Evolutionary conservation across 2,888 invertebrate genomes (phyloP).

Genomic region (Litoditis marina): DNA sequence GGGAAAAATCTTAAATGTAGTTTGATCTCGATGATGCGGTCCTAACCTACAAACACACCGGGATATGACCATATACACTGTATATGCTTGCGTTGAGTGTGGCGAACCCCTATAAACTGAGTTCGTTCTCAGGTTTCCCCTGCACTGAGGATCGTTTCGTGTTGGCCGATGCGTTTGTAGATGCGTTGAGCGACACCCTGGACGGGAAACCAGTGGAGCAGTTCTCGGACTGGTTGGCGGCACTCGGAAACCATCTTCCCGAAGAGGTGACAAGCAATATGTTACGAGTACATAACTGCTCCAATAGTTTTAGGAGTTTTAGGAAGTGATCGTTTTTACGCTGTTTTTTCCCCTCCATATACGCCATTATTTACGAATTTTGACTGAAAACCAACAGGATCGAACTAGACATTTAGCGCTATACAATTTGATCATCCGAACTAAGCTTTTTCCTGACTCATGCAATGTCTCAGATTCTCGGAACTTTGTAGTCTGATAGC

Average conservation of each 20-base stretch:
- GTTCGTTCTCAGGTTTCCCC: slow-evolving; percentile 32
- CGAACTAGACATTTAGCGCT: too few species aligned
- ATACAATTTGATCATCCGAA: too few species aligned
- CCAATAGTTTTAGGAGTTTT: neutral
- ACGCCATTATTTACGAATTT: too few species aligned
- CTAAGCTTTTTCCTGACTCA: too few species aligned
- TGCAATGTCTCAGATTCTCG: too few species aligned
- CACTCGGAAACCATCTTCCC: slow-evolving; percentile 19
- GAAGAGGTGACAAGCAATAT: slow-evolving; percentile 2
- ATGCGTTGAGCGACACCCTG: slow-evolving; percentile 38
- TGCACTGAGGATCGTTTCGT: slow-evolving; percentile 34
- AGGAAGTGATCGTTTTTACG: neutral
- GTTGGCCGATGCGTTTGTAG: slow-evolving; percentile 44
- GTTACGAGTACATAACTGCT: neutral
- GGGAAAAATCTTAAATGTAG: too few species aligned
- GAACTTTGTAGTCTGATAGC: too few species aligned
- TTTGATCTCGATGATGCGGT: too few species aligned
- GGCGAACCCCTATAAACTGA: too few species aligned
- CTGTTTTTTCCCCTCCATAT: neutral
- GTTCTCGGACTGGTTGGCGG: slow-evolving; percentile 27
- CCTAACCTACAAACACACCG: too few species aligned
- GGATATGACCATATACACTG: neutral
- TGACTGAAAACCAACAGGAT: too few species aligned
- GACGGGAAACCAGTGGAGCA: slow-evolving; percentile 23
- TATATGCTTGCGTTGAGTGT: neutral